Base-by-base conservation (phyloP, 2,797 vertebrate genomes). In the Hypotaenidia okinawae region DNA sequence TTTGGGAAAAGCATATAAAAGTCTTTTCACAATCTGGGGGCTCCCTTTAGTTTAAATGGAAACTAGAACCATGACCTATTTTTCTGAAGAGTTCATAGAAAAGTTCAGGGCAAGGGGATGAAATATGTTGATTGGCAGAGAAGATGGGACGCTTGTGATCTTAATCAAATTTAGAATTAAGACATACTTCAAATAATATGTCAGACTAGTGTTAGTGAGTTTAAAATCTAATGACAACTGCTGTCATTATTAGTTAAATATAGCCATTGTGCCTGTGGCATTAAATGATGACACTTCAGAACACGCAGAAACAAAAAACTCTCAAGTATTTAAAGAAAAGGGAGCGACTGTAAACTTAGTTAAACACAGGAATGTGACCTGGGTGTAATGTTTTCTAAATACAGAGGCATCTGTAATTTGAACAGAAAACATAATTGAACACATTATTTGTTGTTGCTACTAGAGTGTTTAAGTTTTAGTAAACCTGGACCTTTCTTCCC, bases 211-310 rank as follows among this genome's bases (percentile, higher is more conserved):
- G 97, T 98, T 98, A 97, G 96, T 96, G 97, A 97, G 97, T 97
- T 96, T 98, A 97, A 98, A 98, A 97, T 97, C 97, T 97, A 98
- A 98, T 98, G 97, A 98, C 97, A 98, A 96, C 81, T 94, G 89
- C 97, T 98, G 98, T 98, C 97, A 96, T 98, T 97, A 96, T 97
- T 96, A 98, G 97, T 98, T 98, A 98, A 97, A 97, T 97, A 97
- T 96, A 97, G 87, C 90, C 94, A 94, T 97, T 91, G 81, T 89
- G 97, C 98, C 97, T 94, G 58, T 94, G 97, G 98, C 97, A 92
- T 95, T 94, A 97, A 79, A 85, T 69, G 91, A 97, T 97, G 97
- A 95, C 97, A 97, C 97, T 96, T 97, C 96, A 96, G 95, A 98
- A 97, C 97, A 97, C 93, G 97, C 91, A 98, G 97, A 94, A 97